A percentile compares a stretch with the other conserved stretches of the same genome.
These are phyloP conservation scores for Scytalopus superciliaris DNA, from an alignment of 2,113 vertebrate species.

Conservation along the genomic window DNA sequence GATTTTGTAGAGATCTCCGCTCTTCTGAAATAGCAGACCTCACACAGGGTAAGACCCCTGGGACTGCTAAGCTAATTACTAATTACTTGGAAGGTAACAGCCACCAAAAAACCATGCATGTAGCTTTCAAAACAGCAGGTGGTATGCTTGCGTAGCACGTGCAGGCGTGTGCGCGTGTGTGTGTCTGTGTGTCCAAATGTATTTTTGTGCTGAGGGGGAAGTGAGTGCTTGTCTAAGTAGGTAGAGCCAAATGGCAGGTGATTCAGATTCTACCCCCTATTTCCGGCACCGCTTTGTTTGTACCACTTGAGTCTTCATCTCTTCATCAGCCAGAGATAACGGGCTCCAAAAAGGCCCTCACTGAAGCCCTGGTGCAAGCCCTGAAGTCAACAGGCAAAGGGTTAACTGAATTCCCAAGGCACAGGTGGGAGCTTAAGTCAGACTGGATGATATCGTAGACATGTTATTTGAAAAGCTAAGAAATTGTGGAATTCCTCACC, in stretches of 20 bases:
- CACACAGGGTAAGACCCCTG: not conserved
- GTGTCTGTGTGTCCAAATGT: not conserved
- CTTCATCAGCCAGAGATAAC: not conserved
- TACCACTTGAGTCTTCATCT: not conserved
- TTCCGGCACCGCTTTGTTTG: not conserved
- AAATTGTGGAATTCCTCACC: slow-evolving; percentile 71
- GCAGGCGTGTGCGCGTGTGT: not conserved
- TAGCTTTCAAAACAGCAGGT: slow-evolving; percentile 10
- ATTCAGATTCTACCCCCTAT: slow-evolving; percentile 31
- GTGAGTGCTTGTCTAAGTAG: slow-evolving; percentile 13
- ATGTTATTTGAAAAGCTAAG: slow-evolving; percentile 72
- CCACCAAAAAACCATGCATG: not conserved
- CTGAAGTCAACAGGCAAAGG: not conserved
- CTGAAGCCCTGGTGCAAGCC: not conserved
- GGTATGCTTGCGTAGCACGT: not conserved
- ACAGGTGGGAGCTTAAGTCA: slow-evolving; percentile 39
- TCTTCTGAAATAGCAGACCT: not conserved
- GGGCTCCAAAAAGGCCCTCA: not conserved
- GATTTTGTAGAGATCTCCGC: not conserved
- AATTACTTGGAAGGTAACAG: not conserved
- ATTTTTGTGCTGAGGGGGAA: slow-evolving; percentile 59
- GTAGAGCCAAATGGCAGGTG: slow-evolving; percentile 56
- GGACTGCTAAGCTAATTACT: not conserved
- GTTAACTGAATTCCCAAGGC: slow-evolving; percentile 52
- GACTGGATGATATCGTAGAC: slow-evolving; percentile 46